A percentile compares a stretch with the other conserved stretches of the same genome.
Conservation (phyloP, 2,113 vertebrate genomes). For the Oenanthe oenanthe region DNA sequence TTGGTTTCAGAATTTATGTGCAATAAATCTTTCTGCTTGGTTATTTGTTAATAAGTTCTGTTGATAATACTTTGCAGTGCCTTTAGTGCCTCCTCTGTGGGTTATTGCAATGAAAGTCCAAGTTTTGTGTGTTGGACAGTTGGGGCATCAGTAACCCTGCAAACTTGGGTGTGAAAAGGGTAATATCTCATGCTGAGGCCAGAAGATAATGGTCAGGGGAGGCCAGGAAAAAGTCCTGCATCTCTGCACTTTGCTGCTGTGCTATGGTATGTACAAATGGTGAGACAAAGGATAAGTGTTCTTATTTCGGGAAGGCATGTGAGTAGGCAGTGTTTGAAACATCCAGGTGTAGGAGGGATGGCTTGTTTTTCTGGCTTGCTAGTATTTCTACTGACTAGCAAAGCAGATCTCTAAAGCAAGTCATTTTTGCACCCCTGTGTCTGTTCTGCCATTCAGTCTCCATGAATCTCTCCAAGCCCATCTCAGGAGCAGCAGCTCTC, state of each 20-base stretch:
- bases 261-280: background rate
- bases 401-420: background rate
- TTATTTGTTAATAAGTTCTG: background rate
- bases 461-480: background rate
- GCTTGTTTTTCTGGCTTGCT: background rate
- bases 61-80: background rate
- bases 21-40: slow-evolving; percentile 17
- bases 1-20: slow-evolving; percentile 13
- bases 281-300: background rate
- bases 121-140: background rate
- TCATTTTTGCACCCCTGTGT: background rate
- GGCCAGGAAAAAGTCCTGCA: background rate
- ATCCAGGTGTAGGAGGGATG: background rate
- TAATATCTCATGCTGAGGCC: background rate
- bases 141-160: background rate
- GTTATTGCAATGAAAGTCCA: background rate
- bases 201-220: background rate
- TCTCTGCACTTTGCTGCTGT: background rate
- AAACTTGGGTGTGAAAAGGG: background rate
- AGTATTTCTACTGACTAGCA: background rate
- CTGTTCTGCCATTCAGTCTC: background rate
- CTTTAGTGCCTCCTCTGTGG: background rate
- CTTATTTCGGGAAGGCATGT: background rate
- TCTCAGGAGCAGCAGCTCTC: background rate
- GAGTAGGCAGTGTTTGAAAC: background rate